Conservation (phyloP, 2,888 invertebrate species). For the Polyploca ridens region DNA sequence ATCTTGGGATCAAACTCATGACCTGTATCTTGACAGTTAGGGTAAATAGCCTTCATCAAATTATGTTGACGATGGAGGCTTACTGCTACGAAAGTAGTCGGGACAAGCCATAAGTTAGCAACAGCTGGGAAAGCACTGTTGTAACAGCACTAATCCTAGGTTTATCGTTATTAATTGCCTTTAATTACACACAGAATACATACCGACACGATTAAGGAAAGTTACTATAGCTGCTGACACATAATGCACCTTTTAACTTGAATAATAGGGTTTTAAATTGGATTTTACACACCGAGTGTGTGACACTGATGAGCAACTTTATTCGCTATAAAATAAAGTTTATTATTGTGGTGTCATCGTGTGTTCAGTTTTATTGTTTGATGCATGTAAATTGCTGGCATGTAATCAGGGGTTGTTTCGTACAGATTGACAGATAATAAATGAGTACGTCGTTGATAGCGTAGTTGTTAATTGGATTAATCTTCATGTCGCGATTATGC, state of each 20-base stretch:
- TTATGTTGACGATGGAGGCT: not conserved
- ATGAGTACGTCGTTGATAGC: not conserved
- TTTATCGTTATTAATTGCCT: not conserved
- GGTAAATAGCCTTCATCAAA: not conserved
- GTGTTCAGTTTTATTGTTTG: constrained; percentile 1
- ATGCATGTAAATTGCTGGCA: not conserved
- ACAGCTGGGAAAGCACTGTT: not conserved
- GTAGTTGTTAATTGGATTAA: not conserved
- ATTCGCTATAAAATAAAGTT: not conserved
- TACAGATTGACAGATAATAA: not conserved
- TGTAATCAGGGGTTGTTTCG: not conserved
- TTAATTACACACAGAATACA: not conserved
- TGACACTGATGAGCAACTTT: not conserved
- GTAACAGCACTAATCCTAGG: not conserved
- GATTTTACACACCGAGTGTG: not conserved
- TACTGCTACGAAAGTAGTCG: not conserved
- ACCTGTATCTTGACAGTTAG: too few species aligned
- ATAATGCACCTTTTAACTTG: not conserved
- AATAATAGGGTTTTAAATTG: not conserved
- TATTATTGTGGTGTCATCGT: not conserved
- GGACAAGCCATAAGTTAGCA: not conserved
- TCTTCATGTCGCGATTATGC: too few species aligned
- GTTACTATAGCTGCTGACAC: not conserved
- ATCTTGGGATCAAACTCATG: too few species aligned
- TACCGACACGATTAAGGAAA: constrained; percentile 1